Evolutionary conservation across 2,888 invertebrate genomes (phyloP), one percentile per base, ranked within the genome.

Genomic region (Thymelicus sylvestris): DNA sequence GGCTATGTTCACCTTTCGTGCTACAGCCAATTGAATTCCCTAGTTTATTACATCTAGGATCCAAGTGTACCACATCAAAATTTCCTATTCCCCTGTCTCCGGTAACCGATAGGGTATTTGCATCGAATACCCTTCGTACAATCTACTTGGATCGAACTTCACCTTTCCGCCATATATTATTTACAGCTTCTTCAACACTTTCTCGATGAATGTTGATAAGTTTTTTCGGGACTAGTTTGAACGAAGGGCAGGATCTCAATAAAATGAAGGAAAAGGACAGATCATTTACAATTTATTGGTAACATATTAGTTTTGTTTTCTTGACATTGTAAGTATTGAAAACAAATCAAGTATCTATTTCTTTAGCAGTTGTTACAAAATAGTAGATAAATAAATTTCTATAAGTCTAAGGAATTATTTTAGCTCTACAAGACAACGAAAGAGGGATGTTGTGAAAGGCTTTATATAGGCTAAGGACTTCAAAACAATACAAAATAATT

Each of bases 111-210:
- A 69, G 77, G 72, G 79, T 84, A 87, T 88, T 88, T 87, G 87
- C 87, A 87, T 87, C 84, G 83, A 83, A 86, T 87, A 87, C 88
- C 84, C 83, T 85, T 82, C 83, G 82, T 86, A 80, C 88, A 88
- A 88, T 87, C 84, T 85, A 85, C 77, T 77, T 61, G 77, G 79
- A 81, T 82, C 77, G 83, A 76, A 78, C 78, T 55, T 47, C 50
- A 39, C 64, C 70, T 74, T 72, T 59, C 72, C 72, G 62, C 39
- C 57, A 73, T 76, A 74, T 74, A 75, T 76, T 77, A 77, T 77
- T 74, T 75, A 76, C 70, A n/a, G 57, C 38, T 55, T 48, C 47
- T 55, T 19, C 59, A 44, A 38, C 38, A 59, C 59, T 66, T 60
- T 59, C 59, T n/a, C 66, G 67, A 74, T 72, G 66, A 73, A 74